phyloP scores from a whole-genome alignment of 2,113 vertebrate genomes.

The Tupaia tana region DNA sequence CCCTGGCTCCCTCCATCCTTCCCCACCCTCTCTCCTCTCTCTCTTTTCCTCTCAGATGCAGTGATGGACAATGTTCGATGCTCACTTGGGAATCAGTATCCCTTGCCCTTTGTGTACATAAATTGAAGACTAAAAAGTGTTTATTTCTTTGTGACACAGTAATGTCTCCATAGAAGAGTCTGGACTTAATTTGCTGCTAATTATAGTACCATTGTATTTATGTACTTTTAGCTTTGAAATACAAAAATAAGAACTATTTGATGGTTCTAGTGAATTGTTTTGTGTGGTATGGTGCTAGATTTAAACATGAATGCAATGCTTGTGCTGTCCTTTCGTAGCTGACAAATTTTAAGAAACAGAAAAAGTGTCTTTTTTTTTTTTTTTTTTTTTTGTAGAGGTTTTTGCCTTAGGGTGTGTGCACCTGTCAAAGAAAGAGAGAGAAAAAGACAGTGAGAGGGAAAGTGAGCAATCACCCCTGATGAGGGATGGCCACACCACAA shows the following conservation, averaged over 20 bases:
- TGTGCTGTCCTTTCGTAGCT: background rate
- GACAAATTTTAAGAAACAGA: background rate
- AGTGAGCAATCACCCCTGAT: too few relatives aligned
- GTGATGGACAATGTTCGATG: background rate
- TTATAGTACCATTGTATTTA: background rate
- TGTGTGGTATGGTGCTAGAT: background rate
- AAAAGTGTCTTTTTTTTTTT: too few relatives aligned
- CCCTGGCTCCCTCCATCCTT: accelerated
- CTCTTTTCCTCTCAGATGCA: accelerated
- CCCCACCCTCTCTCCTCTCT: background rate
- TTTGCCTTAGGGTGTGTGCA: too few relatives aligned
- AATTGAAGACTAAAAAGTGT: background rate
- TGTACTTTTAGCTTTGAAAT: background rate
- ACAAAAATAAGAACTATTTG: background rate
- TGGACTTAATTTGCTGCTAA: background rate
- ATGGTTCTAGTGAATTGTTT: background rate
- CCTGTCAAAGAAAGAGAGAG: too few relatives aligned
- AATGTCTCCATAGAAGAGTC: background rate
- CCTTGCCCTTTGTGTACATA: background rate
- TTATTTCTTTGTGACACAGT: background rate
- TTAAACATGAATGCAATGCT: slow-evolving; percentile 5
- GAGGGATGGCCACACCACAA: too few relatives aligned
- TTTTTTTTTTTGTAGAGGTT: too few relatives aligned
- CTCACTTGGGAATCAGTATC: background rate
- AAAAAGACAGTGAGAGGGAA: too few relatives aligned